Evolutionary conservation across 2,797 vertebrate genomes (phyloP).

Genomic region (Decapterus maruadsi): DNA sequence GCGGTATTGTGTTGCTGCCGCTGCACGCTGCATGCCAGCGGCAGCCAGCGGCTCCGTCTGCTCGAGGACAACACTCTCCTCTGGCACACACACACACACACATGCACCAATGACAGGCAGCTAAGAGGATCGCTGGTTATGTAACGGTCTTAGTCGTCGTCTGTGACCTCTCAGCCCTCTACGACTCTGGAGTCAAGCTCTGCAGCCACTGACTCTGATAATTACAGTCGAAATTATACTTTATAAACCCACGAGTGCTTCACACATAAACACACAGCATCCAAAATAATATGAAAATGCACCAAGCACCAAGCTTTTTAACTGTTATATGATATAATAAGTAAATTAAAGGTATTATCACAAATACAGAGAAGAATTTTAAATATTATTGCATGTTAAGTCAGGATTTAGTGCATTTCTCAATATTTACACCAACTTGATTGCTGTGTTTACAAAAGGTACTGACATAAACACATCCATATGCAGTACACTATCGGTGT

Average conservation of each 20-base stretch:
- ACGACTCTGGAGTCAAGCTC: conserved; percentile 20
- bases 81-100: not conserved
- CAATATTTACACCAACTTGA: not conserved
- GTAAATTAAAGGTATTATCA: not conserved
- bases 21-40: not conserved
- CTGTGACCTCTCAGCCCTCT: conserved; percentile 42
- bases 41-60: conserved; percentile 14
- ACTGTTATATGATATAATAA: too few species aligned
- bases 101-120: conserved; percentile 56
- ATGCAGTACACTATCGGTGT: not conserved
- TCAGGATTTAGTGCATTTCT: not conserved
- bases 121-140: conserved; percentile 68
- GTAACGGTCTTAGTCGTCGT: conserved; percentile 53
- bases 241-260: not conserved
- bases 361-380: not conserved
- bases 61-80: conserved; percentile 35
- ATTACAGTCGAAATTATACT: not conserved
- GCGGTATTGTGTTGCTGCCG: not conserved
- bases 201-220: conserved; percentile 5
- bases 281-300: too few species aligned
- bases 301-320: too few species aligned
- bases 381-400: not conserved
- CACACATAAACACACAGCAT: not conserved
- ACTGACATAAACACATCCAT: not conserved
- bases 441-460: not conserved